Evolutionary conservation across 2,113 vertebrate species (phyloP), one percentile per base, ranked within the genome.

Genomic region (Oreochromis aureus): DNA sequence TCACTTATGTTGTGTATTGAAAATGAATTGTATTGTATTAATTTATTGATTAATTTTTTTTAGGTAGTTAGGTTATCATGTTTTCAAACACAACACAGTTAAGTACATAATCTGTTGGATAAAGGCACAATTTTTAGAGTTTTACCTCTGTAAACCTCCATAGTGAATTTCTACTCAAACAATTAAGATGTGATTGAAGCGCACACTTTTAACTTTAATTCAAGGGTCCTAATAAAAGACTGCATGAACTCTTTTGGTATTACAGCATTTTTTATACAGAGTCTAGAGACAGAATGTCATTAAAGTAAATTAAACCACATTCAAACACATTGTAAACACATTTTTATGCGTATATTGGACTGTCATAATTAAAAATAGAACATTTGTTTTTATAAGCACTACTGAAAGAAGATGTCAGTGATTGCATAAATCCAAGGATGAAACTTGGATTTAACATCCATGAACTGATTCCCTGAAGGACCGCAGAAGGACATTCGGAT

Each of bases 41-140:
- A 24, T 71, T 24, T 71, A 24, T 71, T 39, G 0, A n/a, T 36
- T 7, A 0, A 6, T 1, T 71, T 24, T 39, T 71, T 71, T 44
- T 24, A 71, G 3, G 16, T 32, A 19, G 71, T 51, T 71, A 44
- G 11, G 12, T 71, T 76, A 19, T 48, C 0, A 0, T 76, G 22
- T 76, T 76, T 76, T 51, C 44, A 51, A 51, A 5, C 24, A 5
- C 10, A 51, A 51, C 44, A 32, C 24, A 0, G 24, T 30, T 48
- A 51, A 46, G 24, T 76, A 27, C 1, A 8, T 19, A 2, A 76
- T 32, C 19, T 32, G 44, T 51, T 76, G 10, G 71, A 19, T 4
- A 76, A 76, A 76, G 24, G 22, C 69, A 73, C 41, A 73, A 18
- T 11, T 46, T 66, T 18, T 73, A 1, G 22, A 0, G 24, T 32